Percentiles rank a stretch among this genome's conserved stretches.
Conservation (phyloP, 2,113 vertebrate species). For the Lycocorax pyrrhopterus region DNA sequence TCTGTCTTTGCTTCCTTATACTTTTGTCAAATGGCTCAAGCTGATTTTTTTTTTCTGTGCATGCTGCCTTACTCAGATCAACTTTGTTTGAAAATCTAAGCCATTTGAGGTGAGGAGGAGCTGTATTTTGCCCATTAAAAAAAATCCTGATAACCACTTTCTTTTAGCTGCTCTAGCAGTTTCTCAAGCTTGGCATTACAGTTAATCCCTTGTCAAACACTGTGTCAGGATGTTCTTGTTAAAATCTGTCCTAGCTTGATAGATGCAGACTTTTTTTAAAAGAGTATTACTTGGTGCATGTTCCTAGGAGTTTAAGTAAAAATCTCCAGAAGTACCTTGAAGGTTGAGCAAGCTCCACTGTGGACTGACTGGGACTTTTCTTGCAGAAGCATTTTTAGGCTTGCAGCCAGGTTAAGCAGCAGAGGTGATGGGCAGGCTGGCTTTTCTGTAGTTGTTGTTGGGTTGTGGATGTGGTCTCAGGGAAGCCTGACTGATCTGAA, state of each 20-base stretch:
- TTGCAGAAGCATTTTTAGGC: not conserved
- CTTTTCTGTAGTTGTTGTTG: not conserved
- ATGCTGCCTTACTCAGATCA: not conserved
- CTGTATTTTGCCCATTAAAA: not conserved
- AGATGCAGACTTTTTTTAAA: not conserved
- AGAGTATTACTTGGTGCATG: not conserved
- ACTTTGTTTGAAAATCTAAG: conserved; percentile 12
- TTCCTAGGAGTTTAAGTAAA: not conserved
- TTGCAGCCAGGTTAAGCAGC: not conserved
- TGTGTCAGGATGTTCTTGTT: not conserved
- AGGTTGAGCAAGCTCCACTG: not conserved
- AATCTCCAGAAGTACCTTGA: not conserved
- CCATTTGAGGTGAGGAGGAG: not conserved
- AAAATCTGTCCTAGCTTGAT: conserved; percentile 6
- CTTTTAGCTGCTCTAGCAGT: not conserved
- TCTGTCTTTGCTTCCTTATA: not conserved
- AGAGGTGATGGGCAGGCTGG: not conserved
- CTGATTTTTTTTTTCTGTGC: not conserved
- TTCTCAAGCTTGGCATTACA: not conserved
- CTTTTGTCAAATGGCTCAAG: not conserved
- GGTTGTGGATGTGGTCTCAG: not conserved
- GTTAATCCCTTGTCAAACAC: conserved; percentile 11
- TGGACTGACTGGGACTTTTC: not conserved
- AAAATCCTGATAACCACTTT: not conserved
- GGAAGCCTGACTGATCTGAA: not conserved